Percentiles rank a stretch among this genome's conserved stretches.
Conservation (phyloP, 2,113 vertebrate genomes). For the Semnornis frantzii region DNA sequence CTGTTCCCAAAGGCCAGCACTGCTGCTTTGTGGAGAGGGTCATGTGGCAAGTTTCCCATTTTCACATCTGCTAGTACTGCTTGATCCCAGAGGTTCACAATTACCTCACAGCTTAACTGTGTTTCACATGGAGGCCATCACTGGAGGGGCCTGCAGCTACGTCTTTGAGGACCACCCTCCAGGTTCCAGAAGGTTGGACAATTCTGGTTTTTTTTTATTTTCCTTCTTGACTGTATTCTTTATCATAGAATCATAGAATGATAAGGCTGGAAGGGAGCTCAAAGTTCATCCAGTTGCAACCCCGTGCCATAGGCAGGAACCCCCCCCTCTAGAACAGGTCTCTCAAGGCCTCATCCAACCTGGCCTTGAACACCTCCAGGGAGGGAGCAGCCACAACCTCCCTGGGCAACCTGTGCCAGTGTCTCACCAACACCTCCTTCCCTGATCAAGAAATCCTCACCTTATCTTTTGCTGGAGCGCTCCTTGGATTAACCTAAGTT, state of each 20-base stretch:
- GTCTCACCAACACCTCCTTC: neutral
- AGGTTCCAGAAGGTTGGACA: neutral
- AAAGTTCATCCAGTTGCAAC: no score
- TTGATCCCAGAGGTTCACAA: neutral
- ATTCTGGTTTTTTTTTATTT: neutral
- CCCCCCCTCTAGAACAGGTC: no score
- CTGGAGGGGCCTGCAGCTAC: neutral
- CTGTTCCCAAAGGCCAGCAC: neutral
- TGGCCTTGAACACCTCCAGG: no score
- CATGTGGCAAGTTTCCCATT: neutral
- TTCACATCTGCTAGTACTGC: neutral
- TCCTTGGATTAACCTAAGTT: neutral
- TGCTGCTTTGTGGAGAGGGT: neutral
- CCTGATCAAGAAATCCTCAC: neutral
- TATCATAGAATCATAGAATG: neutral
- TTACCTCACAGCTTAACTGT: neutral
- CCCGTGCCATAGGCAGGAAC: no score
- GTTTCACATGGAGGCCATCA: neutral
- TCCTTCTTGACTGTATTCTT: neutral
- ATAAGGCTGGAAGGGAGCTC: no score
- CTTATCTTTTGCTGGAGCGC: neutral
- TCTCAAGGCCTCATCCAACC: no score
- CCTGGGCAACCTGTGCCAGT: no score
- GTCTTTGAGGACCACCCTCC: neutral
- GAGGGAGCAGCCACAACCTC: no score